Percentiles rank a stretch among this genome's conserved stretches.
Conservation (phyloP, 2,888 invertebrate genomes). For the Scrobipalpa costella region DNA sequence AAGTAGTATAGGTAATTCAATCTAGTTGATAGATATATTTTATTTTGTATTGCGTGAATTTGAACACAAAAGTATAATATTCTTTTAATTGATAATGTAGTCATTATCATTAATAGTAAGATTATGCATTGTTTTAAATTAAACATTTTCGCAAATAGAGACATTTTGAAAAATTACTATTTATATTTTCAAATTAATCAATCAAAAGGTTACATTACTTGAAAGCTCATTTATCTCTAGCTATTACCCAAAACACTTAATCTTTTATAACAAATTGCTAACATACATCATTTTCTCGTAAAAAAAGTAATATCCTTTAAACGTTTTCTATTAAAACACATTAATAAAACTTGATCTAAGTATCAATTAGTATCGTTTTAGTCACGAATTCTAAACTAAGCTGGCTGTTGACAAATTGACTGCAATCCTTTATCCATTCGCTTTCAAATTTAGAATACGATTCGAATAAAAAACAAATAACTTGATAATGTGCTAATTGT, state of each 20-base stretch:
- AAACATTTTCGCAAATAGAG: no score
- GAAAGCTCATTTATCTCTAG: background rate
- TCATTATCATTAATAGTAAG: no score
- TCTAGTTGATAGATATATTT: no score
- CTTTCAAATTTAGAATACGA: background rate
- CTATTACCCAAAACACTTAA: background rate
- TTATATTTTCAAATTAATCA: background rate
- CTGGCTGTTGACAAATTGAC: constrained; percentile 22
- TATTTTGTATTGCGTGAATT: no score
- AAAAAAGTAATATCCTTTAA: background rate
- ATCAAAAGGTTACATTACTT: background rate
- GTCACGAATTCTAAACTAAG: constrained; percentile 17
- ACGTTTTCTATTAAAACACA: background rate
- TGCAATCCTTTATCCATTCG: constrained; percentile 17
- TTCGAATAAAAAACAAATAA: background rate
- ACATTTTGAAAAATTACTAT: background rate
- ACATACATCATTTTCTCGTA: constrained; percentile 5
- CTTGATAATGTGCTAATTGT: background rate
- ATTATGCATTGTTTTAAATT: no score
- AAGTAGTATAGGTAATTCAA: no score
- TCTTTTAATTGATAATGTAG: no score
- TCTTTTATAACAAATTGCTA: background rate
- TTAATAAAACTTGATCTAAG: background rate
- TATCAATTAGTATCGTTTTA: constrained; percentile 24
- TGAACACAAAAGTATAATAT: no score